Base-by-base conservation (phyloP, 1,140 invertebrate genomes). In the Drosophila navojoa region DNA sequence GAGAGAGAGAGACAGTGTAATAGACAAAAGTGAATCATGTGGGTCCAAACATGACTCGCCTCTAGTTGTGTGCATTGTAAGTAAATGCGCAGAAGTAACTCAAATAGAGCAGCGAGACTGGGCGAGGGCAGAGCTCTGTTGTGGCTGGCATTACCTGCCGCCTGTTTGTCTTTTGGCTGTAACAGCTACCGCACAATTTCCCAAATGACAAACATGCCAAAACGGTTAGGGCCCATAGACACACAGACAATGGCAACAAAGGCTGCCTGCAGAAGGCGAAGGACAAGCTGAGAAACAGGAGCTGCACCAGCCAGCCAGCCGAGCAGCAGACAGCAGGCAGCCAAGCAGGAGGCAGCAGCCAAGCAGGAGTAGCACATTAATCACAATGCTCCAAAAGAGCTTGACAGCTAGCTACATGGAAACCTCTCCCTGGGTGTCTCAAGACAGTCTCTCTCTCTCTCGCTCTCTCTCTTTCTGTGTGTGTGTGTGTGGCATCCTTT, bases 181-280 rank as follows among this genome's bases (percentile, higher is more conserved):
- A 77, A 80, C 72, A 74, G 84, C 82, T 72, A 89, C 84, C 72
- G 79, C 82, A 89, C 84, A 89, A 90, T 84, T 84, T 89, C 79
- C 80, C 85, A 89, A 89, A 89, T 89, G 84, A 89, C 85, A 89
- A 89, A 90, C 84, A 90, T 90, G 84, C 85, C 84, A 89, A 84
- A 89, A 89, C 71, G 85, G 84, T 79, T 77, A 66, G 70, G 77
- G 76, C 84, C 73, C 42, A 15, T 45, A 16, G 7, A 45, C 42
- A 45, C 42, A 69, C 70, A 87, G 84, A 87, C 79, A 87, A 87
- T 89, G 84, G 79, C 66, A 59, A 66, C 62, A 78, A 80, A 71
- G 49, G 67, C 54, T 49, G 61, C 15, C 32, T 61, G 63, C 35
- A 60, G 25, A n/a, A 52, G 32, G 63, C 52, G 55, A 38, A 71